A percentile compares a stretch with the other conserved stretches of the same genome.
Conservation (phyloP, 2,888 invertebrate genomes). For the Lamproptera curius region DNA sequence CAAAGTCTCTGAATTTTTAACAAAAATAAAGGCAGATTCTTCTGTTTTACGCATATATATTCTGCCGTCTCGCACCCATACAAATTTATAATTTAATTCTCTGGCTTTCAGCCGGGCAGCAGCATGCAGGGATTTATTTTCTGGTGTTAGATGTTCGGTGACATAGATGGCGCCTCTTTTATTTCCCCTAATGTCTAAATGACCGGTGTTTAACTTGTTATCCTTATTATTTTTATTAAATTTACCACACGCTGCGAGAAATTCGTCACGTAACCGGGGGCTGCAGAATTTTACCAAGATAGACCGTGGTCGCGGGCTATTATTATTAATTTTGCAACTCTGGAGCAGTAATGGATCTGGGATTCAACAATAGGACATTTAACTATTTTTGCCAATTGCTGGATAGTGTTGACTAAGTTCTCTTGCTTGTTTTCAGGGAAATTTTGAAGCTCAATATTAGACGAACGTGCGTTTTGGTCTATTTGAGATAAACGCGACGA, state of each 20-base stretch:
- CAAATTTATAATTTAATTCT: constrained; percentile 28
- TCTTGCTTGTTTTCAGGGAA: constrained; percentile 28
- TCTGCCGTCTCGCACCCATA: constrained; percentile 31
- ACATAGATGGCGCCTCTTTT: constrained; percentile 26
- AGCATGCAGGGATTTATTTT: constrained; percentile 30
- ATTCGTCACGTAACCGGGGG: constrained; percentile 23
- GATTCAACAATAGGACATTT: constrained; percentile 12
- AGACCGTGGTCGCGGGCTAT: constrained; percentile 22
- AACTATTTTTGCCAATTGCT: constrained; percentile 20
- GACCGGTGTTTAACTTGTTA: constrained; percentile 23
- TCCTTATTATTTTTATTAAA: constrained; percentile 25
- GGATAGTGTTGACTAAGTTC: constrained; percentile 14
- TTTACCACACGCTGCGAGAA: constrained; percentile 22
- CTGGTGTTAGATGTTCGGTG: constrained; percentile 27
- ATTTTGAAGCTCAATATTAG: constrained; percentile 25
- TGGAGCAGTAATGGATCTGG: constrained; percentile 22
- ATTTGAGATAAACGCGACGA: neutral
- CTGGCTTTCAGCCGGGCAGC: constrained; percentile 27
- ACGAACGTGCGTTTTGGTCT: neutral
- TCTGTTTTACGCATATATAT: constrained; percentile 24
- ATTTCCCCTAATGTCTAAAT: constrained; percentile 25
- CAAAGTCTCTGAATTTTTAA: constrained; percentile 18
- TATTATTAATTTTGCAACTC: constrained; percentile 24
- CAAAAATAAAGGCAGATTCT: constrained; percentile 9
- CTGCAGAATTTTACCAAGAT: constrained; percentile 25